Evolutionary conservation across 2,113 vertebrate species (phyloP).

Genomic region (Loxodonta africana): DNA sequence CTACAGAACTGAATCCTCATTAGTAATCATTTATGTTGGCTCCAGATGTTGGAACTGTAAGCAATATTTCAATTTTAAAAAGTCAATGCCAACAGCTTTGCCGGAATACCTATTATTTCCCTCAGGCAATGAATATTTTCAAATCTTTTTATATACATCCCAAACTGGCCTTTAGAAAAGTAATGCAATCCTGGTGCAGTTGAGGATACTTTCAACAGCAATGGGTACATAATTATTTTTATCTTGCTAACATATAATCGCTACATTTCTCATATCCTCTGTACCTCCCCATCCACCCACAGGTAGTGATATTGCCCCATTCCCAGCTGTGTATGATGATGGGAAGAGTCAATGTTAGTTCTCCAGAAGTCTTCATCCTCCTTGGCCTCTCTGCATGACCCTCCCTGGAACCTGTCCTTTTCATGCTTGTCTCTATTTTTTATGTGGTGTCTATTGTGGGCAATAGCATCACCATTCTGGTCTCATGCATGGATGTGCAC

Average conservation of each 20-base stretch:
- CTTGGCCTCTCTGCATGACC: constrained; percentile 48
- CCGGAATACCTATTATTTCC: no score
- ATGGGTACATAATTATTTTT: neutral
- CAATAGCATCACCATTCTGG: constrained; percentile 13
- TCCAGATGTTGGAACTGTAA: neutral
- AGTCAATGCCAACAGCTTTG: neutral
- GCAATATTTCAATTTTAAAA: neutral
- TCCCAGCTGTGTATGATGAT: neutral
- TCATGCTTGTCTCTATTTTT: neutral
- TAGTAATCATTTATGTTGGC: neutral
- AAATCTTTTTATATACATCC: neutral
- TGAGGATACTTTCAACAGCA: neutral
- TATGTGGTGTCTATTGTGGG: neutral
- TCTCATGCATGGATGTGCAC: neutral
- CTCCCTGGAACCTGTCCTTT: neutral
- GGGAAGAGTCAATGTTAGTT: neutral
- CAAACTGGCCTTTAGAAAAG: neutral
- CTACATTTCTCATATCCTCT: neutral
- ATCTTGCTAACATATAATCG: no score
- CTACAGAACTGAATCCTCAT: neutral
- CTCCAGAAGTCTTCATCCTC: neutral
- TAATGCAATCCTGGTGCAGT: neutral
- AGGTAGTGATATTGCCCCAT: neutral
- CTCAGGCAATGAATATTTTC: no score
- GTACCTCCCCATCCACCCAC: neutral